Base-by-base conservation (phyloP, 2,113 vertebrate genomes). In the Rhinogobius similis region DNA sequence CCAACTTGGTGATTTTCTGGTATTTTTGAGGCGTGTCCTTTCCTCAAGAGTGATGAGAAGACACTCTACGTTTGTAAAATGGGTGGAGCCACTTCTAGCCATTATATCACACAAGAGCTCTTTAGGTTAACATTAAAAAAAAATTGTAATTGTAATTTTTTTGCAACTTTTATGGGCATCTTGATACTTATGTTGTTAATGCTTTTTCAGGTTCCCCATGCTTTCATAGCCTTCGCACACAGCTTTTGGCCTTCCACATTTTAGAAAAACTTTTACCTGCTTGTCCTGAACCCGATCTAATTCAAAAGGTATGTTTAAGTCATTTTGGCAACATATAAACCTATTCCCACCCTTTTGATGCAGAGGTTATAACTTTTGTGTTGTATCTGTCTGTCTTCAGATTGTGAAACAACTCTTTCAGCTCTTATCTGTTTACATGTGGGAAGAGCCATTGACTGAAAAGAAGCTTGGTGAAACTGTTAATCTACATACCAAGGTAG, bases 1-100 rank as follows among this genome's bases (percentile, higher is more conserved):
- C 16, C 93, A 94, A 82, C 90, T 94, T 5, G 92, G 89, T 4
- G 93, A 94, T 83, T 94, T 94, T 72, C 69, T 94, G 73, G 93
- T 94, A 36, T 94, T 94, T 79, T 82, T 94, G 68, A 87, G 92
- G 26, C 91, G 93, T 38, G 90, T 94, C 0, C 76, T 94, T 65
- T 94, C 92, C 2, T 76, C 90, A 64, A 85, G 87, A 78, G 90
- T 89, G 1, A 90, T 91, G 82, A 91, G 86, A 78, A 88, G 75
- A 70, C 79, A 88, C 44, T 91, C 91, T 14, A 90, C 88, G 4
- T 92, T 92, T 80, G 76, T 88, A 65, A 93, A 92, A 84, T 94
- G 93, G 93, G 86, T 92, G 0, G 91, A 94, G 72, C 93, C 93
- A 63, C 87, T 94, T n/a, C 89, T 94, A 89, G 81, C 82, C 67